Evolutionary conservation across 1,140 invertebrate genomes (phyloP).

Genomic region (Papilio glaucus): DNA sequence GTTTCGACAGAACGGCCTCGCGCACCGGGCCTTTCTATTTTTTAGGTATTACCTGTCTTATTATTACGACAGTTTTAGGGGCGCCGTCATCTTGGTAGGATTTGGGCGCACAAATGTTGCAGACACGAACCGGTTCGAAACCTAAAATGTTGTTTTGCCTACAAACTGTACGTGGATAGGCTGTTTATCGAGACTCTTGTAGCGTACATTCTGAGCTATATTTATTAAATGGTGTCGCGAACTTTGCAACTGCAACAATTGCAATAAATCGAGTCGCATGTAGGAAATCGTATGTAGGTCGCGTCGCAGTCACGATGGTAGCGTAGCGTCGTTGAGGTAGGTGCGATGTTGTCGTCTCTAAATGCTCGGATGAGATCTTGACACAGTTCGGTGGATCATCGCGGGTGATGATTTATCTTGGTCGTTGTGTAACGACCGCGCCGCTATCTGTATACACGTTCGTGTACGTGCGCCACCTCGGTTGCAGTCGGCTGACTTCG

Average conservation of each 20-base stretch:
- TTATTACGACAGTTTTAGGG: conserved; percentile 78
- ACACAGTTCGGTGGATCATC: conserved; percentile 74
- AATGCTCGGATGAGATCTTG: conserved; percentile 72
- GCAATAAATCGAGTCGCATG: conserved; percentile 1
- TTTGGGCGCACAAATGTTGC: conserved; percentile 62
- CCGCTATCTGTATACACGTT: conserved; percentile 67
- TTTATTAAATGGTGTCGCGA: background rate
- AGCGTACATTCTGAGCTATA: conserved; percentile 4
- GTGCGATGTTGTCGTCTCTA: conserved; percentile 38
- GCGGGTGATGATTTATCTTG: conserved; percentile 75
- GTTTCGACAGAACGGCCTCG: conserved; percentile 82
- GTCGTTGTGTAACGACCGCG: conserved; percentile 72
- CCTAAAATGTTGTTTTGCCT: conserved; percentile 49
- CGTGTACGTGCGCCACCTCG: conserved; percentile 65
- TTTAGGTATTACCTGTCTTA: conserved; percentile 83
- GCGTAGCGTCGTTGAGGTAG: conserved; percentile 45
- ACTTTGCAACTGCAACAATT: conserved; percentile 31
- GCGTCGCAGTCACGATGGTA: conserved; percentile 47
- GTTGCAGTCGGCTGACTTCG: conserved; percentile 63
- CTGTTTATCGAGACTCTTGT: background rate
- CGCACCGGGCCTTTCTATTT: conserved; percentile 83
- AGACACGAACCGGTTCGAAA: conserved; percentile 54
- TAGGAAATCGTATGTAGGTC: conserved; percentile 39
- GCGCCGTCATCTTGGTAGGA: conserved; percentile 73
- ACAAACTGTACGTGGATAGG: conserved; percentile 20